Percentiles rank a stretch among this genome's conserved stretches.
Conservation (phyloP, 1,140 invertebrate species). For the Hycleus phaleratus region DNA sequence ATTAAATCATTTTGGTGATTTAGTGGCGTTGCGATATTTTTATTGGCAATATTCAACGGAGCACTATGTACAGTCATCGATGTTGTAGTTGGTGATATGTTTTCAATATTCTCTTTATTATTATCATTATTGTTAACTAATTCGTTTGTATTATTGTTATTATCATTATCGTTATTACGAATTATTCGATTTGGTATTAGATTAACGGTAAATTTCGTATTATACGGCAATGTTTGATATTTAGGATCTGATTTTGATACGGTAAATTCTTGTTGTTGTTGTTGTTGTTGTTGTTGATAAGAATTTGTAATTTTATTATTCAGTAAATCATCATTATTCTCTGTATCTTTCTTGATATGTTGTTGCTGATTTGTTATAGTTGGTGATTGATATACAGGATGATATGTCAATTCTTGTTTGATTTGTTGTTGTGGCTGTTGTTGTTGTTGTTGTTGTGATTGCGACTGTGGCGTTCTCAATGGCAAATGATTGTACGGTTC, state of each 20-base stretch:
- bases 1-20: constrained; percentile 44
- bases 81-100: constrained; percentile 14
- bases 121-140: constrained; percentile 31
- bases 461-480: constrained; percentile 19
- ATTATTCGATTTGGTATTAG: constrained; percentile 42
- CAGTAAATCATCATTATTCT: constrained; percentile 25
- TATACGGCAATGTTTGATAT: constrained; percentile 88
- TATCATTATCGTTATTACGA: constrained; percentile 34
- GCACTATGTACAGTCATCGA: constrained; percentile 56
- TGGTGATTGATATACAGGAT: constrained; percentile 33
- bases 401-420: constrained; percentile 34
- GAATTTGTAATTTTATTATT: constrained; percentile 26
- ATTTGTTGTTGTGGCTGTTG: constrained; percentile 23
- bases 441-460: neutral
- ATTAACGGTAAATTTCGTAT: constrained; percentile 70
- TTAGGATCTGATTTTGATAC: constrained; percentile 85
- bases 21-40: constrained; percentile 53
- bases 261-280: constrained; percentile 31
- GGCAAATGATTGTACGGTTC: constrained; percentile 85
- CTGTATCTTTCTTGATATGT: constrained; percentile 36
- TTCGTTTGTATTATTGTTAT: constrained; percentile 16
- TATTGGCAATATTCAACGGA: constrained; percentile 57
- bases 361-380: constrained; percentile 17
- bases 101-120: constrained; percentile 36
- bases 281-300: constrained; percentile 1